Percentiles rank a stretch among this genome's conserved stretches.
These are phyloP conservation scores for Augochlora pura DNA, from an alignment of 1,140 invertebrate genomes.

Conservation along the genomic window DNA sequence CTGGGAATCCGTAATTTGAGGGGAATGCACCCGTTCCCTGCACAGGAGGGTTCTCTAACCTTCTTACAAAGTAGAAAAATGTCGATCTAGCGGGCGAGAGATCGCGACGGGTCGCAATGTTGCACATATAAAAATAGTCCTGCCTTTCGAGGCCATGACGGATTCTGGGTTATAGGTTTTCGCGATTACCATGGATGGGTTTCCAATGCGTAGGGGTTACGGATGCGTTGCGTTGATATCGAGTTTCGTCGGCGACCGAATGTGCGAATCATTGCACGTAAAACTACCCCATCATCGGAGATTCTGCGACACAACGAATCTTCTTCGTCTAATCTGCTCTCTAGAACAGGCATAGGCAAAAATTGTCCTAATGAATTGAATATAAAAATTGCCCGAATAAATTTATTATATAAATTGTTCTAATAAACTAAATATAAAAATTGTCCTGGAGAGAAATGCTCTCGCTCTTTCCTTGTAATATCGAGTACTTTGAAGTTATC, in stretches of 20 bases:
- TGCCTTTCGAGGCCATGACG: conserved; percentile 18
- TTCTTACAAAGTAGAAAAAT: conserved; percentile 27
- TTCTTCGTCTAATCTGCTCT: background rate
- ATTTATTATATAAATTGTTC: too few relatives aligned
- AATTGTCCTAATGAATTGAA: too few relatives aligned
- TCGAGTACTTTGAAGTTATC: too few relatives aligned
- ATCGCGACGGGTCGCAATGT: conserved; percentile 33
- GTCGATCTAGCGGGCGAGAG: conserved; percentile 19
- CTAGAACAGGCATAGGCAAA: too few relatives aligned
- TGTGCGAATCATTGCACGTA: background rate
- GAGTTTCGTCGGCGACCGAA: background rate
- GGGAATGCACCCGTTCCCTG: background rate
- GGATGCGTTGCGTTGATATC: background rate
- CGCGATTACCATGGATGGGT: conserved; percentile 17
- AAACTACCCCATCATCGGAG: background rate
- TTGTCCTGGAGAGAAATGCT: too few relatives aligned
- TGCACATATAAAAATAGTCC: conserved; percentile 59
- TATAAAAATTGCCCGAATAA: too few relatives aligned
- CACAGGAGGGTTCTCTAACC: background rate
- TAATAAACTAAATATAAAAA: too few relatives aligned
- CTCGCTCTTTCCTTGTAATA: too few relatives aligned
- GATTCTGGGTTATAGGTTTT: background rate
- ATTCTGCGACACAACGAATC: background rate
- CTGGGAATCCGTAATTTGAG: background rate
- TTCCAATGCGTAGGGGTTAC: background rate